Evolutionary conservation across 2,888 invertebrate genomes (phyloP).

Genomic region (Standfussiana lucernea): DNA sequence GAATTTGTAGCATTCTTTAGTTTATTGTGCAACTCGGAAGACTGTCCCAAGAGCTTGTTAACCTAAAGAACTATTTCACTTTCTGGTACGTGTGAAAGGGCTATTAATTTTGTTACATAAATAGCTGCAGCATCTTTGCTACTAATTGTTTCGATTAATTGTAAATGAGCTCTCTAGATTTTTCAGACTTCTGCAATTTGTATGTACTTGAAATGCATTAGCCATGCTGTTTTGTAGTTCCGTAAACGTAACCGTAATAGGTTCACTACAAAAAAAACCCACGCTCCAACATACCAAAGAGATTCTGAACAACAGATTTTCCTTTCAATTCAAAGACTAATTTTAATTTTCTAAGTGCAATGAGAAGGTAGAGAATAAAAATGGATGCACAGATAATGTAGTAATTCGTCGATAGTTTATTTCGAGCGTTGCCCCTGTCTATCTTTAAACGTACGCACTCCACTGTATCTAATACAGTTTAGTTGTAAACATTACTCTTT

Average conservation of each 20-base stretch:
- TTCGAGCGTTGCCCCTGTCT: slow-evolving; percentile 67
- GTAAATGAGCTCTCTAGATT: background rate
- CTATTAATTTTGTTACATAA: slow-evolving; percentile 37
- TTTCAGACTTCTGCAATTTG: background rate
- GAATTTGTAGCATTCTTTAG: background rate
- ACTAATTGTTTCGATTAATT: slow-evolving; percentile 19
- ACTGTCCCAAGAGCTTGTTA: slow-evolving; percentile 20
- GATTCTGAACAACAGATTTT: background rate
- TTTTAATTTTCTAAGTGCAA: slow-evolving; percentile 23
- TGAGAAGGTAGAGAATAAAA: slow-evolving; percentile 33
- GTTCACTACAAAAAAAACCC: background rate
- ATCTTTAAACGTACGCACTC: slow-evolving; percentile 57
- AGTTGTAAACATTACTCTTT: slow-evolving; percentile 54
- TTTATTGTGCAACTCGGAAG: slow-evolving; percentile 17
- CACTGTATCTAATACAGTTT: slow-evolving; percentile 49
- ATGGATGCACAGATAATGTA: slow-evolving; percentile 61
- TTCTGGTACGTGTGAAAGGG: slow-evolving; percentile 21
- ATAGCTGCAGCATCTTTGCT: slow-evolving; percentile 8
- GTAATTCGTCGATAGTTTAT: slow-evolving; percentile 69
- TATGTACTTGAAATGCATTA: background rate
- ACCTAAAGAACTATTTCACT: slow-evolving; percentile 26
- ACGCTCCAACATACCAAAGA: background rate
- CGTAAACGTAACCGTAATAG: background rate
- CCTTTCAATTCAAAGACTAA: slow-evolving; percentile 7
- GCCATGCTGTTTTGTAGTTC: background rate